Conservation (phyloP, 2,888 invertebrate genomes). For the Heliothis peltigera region DNA sequence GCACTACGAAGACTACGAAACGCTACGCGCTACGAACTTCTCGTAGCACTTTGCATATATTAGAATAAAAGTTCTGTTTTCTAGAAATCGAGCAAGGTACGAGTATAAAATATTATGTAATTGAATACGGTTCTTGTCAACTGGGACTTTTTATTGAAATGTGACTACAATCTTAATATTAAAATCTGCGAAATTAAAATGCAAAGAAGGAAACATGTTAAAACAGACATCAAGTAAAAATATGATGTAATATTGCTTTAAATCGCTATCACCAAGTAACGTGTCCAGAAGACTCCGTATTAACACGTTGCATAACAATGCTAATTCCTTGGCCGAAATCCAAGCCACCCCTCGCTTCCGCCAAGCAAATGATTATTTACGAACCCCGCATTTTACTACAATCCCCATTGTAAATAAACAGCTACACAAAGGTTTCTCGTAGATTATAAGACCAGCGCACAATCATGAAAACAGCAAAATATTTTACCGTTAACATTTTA, state of each 20-base stretch:
- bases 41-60: slow-evolving; percentile 29
- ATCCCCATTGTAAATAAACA: slow-evolving; percentile 21
- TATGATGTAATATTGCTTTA: too few species aligned
- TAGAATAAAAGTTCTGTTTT: not conserved
- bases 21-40: slow-evolving; percentile 16
- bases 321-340: slow-evolving; percentile 1
- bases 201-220: too few species aligned
- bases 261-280: not conserved
- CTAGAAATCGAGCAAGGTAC: not conserved
- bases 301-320: not conserved
- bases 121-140: not conserved
- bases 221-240: too few species aligned
- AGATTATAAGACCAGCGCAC: slow-evolving; percentile 20
- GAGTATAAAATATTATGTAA: not conserved
- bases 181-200: too few species aligned
- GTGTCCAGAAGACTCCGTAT: not conserved
- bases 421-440: slow-evolving; percentile 7
- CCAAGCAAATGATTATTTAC: slow-evolving; percentile 5
- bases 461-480: slow-evolving; percentile 25
- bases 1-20: slow-evolving; percentile 33
- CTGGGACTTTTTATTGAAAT: not conserved
- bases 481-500: slow-evolving; percentile 37
- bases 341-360: not conserved
- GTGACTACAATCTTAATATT: too few species aligned
- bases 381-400: slow-evolving; percentile 10